Conservation (phyloP, 2,888 invertebrate species). For the Diadromus collaris region DNA sequence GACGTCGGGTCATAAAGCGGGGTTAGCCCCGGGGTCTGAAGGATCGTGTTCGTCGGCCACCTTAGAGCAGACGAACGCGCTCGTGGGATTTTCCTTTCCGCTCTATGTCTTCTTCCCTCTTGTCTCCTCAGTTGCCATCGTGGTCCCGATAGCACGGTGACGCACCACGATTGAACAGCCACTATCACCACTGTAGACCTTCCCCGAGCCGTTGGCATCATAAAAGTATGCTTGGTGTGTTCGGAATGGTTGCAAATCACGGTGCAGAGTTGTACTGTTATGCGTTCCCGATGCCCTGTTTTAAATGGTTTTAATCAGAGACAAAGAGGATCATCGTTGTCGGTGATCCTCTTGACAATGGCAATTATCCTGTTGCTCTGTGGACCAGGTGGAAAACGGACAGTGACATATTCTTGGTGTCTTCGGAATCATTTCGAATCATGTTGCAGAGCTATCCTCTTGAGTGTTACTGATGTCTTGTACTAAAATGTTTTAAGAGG, state of each 20-base stretch:
- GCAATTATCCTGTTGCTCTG: slow-evolving; percentile 77
- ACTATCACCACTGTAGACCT: slow-evolving; percentile 1
- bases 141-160: slow-evolving; percentile 1
- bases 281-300: too few relatives aligned
- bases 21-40: slow-evolving; percentile 75
- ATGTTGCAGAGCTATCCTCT: too few relatives aligned
- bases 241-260: background rate
- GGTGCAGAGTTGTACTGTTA: too few relatives aligned
- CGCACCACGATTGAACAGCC: background rate
- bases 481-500: too few relatives aligned
- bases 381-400: slow-evolving; percentile 22
- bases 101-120: slow-evolving; percentile 25
- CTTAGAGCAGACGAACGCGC: slow-evolving; percentile 67
- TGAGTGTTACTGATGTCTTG: too few relatives aligned
- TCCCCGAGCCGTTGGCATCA: slow-evolving; percentile 1
- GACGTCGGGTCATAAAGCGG: slow-evolving; percentile 76
- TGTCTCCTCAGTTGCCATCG: background rate
- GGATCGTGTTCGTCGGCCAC: slow-evolving; percentile 77
- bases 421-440: too few relatives aligned
- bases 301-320: background rate
- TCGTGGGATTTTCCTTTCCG: slow-evolving; percentile 38
- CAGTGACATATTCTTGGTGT: too few relatives aligned
- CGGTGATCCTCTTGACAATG: too few relatives aligned
- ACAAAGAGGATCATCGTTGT: slow-evolving; percentile 73
- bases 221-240: background rate